Evolutionary conservation across 2,797 vertebrate genomes (phyloP), one percentile per base, ranked within the genome.

Genomic region (Hozukius guyotensis): DNA sequence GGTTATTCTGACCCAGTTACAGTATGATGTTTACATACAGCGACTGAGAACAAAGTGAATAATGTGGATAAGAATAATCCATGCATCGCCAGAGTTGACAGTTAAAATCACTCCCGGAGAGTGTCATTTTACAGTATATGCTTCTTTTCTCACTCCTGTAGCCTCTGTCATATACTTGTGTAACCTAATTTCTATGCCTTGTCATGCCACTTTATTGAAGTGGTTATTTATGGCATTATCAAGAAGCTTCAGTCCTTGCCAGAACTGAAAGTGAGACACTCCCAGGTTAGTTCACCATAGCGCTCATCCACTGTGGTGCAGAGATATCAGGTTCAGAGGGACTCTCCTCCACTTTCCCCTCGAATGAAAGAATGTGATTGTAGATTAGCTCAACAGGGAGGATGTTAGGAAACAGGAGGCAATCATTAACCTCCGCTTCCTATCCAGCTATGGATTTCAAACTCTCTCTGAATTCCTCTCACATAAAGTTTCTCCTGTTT

Each of bases 391-490:
- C 61, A 32, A 81, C 38, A 29, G 80, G 57, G 78, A 66, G 80
- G 80, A 86, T 79, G 84, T 75, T 80, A 27, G 63, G 76, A 87
- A 88, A 88, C 73, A 55, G 56, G 52, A 78, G 82, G 34, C 27
- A 85, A 94, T 95, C 87, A 95, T 95, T 96, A 93, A 95, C 90
- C 63, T 75, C 20, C 1, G 14, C 56, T 80, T 90, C 29, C 29
- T 67, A 46, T 70, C 64, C 60, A 52, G 78, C 66, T 56, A 53
- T 46, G 22, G 68, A 71, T 62, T 76, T 76, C 36, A 67, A 72
- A 6, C 71, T 55, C 61, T 78, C 18, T 13, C 57, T 24, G 12
- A 75, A 66, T 79, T 66, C 49, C 18, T 76, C 42, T 77, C 29
- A 29, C 49, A 29, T 16, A 10, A 42, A 1, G 12, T 63, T 55